phyloP scores from a whole-genome alignment of 2,113 vertebrate species.

The Salvelinus fontinalis region DNA sequence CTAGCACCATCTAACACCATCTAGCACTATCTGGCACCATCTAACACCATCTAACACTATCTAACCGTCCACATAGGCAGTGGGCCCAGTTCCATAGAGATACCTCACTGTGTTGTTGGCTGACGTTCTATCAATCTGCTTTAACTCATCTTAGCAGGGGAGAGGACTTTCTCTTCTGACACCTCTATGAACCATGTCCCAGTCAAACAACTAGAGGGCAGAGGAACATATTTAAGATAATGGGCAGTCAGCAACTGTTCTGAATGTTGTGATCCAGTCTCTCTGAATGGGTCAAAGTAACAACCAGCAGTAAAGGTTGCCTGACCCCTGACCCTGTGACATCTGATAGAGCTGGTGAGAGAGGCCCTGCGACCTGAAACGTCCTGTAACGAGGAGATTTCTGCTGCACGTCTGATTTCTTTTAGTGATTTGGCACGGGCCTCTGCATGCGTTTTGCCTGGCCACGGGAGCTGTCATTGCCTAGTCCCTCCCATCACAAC shows the following conservation, averaged over 20 bases:
- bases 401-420: conserved; percentile 64
- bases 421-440: conserved; percentile 65
- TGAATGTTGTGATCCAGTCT: not conserved
- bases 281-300: conserved; percentile 5
- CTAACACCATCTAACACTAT: not conserved
- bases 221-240: conserved; percentile 12
- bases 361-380: not conserved
- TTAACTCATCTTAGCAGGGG: conserved; percentile 19
- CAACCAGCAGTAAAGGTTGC: not conserved
- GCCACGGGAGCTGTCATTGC: conserved; percentile 64
- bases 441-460: conserved; percentile 50
- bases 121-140: conserved; percentile 44
- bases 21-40: too few relatives aligned
- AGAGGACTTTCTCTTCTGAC: conserved; percentile 25
- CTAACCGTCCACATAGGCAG: conserved; percentile 20
- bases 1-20: too few relatives aligned
- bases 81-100: conserved; percentile 19
- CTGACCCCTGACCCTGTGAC: conserved; percentile 8
- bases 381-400: not conserved
- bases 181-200: not conserved
- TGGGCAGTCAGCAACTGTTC: not conserved
- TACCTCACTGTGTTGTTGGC: conserved; percentile 45
- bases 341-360: not conserved
- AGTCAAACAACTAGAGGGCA: not conserved
- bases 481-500: conserved; percentile 33